phyloP scores from a whole-genome alignment of 2,113 vertebrate species.

The Tricholaema leucomelas region DNA sequence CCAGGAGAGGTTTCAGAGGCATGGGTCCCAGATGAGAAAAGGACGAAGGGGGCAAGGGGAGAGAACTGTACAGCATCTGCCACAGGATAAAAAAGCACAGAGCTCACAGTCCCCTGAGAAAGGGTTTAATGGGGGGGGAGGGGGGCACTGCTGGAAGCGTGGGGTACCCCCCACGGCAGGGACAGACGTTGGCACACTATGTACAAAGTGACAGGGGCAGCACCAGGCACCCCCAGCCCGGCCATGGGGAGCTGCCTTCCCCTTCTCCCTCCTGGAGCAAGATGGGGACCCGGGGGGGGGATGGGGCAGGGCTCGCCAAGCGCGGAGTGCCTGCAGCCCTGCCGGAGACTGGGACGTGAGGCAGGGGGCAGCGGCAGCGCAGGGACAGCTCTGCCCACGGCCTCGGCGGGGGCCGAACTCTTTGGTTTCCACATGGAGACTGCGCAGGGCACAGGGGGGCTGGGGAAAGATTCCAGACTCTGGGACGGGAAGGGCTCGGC shows the following conservation, averaged over 20 bases:
- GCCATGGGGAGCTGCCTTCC: rapidly evolving
- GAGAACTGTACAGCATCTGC: neutral
- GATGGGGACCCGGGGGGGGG: too few relatives aligned
- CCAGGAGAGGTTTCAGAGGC: too few relatives aligned
- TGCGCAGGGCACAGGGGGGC: neutral
- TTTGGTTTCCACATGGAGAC: slow-evolving; percentile 23
- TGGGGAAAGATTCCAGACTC: neutral
- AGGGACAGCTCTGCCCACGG: neutral
- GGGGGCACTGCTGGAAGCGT: neutral
- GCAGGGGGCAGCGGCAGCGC: neutral
- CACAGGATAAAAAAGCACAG: neutral
- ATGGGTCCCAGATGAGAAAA: neutral
- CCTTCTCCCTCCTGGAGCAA: neutral
- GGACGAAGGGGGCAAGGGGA: too few relatives aligned
- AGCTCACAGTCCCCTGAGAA: slow-evolving; percentile 8
- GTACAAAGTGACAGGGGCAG: neutral
- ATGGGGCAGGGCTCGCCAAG: neutral
- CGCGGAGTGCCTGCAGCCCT: neutral
- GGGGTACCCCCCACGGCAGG: neutral
- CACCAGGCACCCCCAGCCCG: neutral
- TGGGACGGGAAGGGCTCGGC: neutral
- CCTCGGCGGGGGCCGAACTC: neutral
- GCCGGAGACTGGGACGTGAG: neutral
- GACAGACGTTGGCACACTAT: neutral
- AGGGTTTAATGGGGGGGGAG: slow-evolving; percentile 37